These are phyloP conservation scores for Apeira syringaria DNA, from an alignment of 2,888 invertebrate species.

Conservation along the genomic window DNA sequence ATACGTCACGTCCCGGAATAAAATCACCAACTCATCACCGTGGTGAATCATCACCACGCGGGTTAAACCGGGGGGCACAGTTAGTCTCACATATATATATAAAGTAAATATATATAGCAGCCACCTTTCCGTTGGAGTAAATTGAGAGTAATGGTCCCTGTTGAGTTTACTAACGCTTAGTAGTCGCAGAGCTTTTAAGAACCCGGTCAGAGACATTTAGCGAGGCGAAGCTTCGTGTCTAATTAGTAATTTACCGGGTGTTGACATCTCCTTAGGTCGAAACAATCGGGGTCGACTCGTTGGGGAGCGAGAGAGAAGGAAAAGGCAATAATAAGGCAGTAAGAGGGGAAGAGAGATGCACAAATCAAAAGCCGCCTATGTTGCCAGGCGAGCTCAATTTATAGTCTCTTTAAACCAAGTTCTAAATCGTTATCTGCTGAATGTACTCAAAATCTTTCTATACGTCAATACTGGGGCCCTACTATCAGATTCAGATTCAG, in stretches of 20 bases:
- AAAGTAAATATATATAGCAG: slow-evolving; percentile 20
- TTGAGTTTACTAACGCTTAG: slow-evolving; percentile 21
- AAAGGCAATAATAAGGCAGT: not conserved
- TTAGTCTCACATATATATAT: slow-evolving; percentile 5
- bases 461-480: no score
- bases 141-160: slow-evolving; percentile 35
- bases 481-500: no score
- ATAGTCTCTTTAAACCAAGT: slow-evolving; percentile 1
- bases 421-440: slow-evolving; percentile 2
- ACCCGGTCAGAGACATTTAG: slow-evolving; percentile 32
- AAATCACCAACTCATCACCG: no score
- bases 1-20: no score
- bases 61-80: no score
- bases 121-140: slow-evolving; percentile 28
- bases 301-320: slow-evolving; percentile 2
- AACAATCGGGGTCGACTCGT: slow-evolving; percentile 8
- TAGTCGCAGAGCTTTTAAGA: slow-evolving; percentile 28
- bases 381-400: not conserved
- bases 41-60: no score
- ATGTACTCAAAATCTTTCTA: no score
- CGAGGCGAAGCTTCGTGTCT: slow-evolving; percentile 32
- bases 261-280: slow-evolving; percentile 37
- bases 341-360: slow-evolving; percentile 3
- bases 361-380: slow-evolving; percentile 1
- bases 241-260: slow-evolving; percentile 47